Conservation (phyloP, 2,888 invertebrate species). For the Autographa pulchrina region DNA sequence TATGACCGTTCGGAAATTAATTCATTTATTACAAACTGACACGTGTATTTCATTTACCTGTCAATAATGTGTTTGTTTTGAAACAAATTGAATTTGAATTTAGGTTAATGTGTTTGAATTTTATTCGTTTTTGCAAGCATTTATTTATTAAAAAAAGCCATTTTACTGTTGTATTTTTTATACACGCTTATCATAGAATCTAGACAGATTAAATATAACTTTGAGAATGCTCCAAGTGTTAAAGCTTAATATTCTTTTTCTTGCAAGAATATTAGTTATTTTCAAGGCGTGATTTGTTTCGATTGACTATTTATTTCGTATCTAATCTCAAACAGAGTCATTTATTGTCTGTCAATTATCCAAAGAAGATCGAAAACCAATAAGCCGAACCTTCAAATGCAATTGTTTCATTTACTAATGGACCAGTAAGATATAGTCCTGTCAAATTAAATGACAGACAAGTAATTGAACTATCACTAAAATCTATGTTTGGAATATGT, state of each 20-base stretch:
- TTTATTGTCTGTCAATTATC: neutral
- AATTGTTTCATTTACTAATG: neutral
- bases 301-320: neutral
- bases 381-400: neutral
- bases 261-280: neutral
- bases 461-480: neutral
- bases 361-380: neutral
- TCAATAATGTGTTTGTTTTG: neutral
- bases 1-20: slow-evolving; percentile 1
- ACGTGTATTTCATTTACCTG: slow-evolving; percentile 4
- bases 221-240: no score
- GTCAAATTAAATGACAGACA: neutral
- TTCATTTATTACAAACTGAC: slow-evolving; percentile 4
- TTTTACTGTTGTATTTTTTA: neutral
- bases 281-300: neutral
- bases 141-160: neutral
- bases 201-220: no score
- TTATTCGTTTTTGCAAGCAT: neutral
- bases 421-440: neutral
- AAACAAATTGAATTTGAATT: neutral
- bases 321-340: neutral
- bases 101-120: neutral
- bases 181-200: no score
- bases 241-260: no score
- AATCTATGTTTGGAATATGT: neutral